Evolutionary conservation across 92 coral and sea anemone species (phyloP).

Genomic region (Ricordea florida): DNA sequence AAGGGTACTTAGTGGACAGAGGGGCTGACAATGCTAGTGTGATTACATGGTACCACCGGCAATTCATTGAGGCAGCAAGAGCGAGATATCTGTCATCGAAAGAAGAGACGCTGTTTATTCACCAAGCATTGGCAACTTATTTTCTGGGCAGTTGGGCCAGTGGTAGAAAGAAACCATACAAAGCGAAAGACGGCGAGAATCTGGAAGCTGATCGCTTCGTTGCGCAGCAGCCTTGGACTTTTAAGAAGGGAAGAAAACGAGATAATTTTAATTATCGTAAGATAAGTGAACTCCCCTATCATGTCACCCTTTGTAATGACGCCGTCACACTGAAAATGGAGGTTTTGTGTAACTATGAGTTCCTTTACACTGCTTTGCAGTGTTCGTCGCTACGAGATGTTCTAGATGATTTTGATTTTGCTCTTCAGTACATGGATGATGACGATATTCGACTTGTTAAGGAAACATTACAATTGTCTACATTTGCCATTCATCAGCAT

Average conservation of each 20-base stretch:
- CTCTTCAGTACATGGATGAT: constrained; percentile 50
- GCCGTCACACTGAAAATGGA: constrained; percentile 59
- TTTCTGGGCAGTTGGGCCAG: constrained; percentile 70
- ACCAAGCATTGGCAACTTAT: constrained; percentile 55
- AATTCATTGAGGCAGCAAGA: constrained; percentile 77
- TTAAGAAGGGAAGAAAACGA: constrained; percentile 38
- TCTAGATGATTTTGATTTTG: constrained; percentile 72
- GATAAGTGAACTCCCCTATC: constrained; percentile 71
- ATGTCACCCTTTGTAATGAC: constrained; percentile 50
- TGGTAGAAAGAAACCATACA: constrained; percentile 68
- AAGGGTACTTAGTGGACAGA: constrained; percentile 71
- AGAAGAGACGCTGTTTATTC: constrained; percentile 35
- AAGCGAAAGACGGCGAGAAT: constrained; percentile 27
- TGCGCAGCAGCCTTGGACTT: constrained; percentile 72
- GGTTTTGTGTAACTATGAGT: constrained; percentile 69
- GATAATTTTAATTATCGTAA: constrained; percentile 65
- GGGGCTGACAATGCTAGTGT: constrained; percentile 81
- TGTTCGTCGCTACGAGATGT: constrained; percentile 70
- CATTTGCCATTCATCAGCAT: constrained; percentile 64
- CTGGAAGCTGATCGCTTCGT: constrained; percentile 72
- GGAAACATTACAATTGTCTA: constrained; percentile 76
- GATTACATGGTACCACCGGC: constrained; percentile 81
- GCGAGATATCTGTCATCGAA: constrained; percentile 60
- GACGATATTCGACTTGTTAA: constrained; percentile 71
- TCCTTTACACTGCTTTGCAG: constrained; percentile 54